phyloP scores from a whole-genome alignment of 1,140 invertebrate genomes.

The Nephila pilipes region DNA sequence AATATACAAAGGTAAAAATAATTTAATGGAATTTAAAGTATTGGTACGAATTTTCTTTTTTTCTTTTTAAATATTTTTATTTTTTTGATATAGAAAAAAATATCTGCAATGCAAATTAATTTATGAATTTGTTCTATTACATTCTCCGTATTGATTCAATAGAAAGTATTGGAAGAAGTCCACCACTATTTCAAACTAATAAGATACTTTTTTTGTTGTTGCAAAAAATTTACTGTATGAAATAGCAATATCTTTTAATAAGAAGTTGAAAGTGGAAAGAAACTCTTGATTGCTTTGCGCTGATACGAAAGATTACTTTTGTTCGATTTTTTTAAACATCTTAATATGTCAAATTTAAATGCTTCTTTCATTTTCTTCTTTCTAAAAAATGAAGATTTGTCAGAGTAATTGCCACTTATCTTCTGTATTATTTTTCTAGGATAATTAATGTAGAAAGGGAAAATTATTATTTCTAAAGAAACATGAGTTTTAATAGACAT shows the following conservation, averaged over 20 bases:
- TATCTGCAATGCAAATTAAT: too few relatives aligned
- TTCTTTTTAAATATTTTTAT: too few relatives aligned
- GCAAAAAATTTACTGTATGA: neutral
- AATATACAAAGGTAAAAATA: too few relatives aligned
- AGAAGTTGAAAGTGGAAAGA: neutral
- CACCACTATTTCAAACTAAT: too few relatives aligned
- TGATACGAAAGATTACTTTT: neutral
- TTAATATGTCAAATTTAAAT: neutral
- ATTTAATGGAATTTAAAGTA: too few relatives aligned
- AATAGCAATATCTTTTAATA: neutral
- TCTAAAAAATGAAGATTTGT: neutral
- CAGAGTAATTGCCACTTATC: neutral
- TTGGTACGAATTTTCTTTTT: too few relatives aligned
- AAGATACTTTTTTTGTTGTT: too few relatives aligned
- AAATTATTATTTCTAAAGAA: neutral
- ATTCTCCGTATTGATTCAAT: too few relatives aligned
- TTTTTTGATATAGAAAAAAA: too few relatives aligned
- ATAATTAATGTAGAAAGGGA: neutral
- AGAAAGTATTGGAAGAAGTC: too few relatives aligned
- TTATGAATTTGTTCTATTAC: too few relatives aligned
- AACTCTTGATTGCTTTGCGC: neutral
- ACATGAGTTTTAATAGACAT: neutral
- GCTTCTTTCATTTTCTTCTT: neutral
- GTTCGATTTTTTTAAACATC: neutral
- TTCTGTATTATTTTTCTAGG: neutral